Percentiles rank a stretch among this genome's conserved stretches.
Conservation (phyloP, 2,113 vertebrate species). For the Balaeniceps rex region DNA sequence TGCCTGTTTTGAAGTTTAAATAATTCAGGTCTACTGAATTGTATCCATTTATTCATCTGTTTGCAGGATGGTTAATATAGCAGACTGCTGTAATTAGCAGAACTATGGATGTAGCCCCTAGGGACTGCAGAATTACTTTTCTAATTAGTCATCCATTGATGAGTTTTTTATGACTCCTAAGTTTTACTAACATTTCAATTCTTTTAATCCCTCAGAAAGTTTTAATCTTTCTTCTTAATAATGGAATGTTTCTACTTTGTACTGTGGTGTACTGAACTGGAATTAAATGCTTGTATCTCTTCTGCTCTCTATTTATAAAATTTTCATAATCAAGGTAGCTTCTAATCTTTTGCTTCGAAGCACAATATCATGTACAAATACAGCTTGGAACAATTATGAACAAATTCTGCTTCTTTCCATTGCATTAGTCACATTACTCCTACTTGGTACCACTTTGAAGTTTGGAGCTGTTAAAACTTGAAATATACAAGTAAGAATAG, state of each 20-base stretch:
- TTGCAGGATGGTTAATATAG: background rate
- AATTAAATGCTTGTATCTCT: background rate
- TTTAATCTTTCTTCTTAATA: background rate
- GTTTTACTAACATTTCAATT: conserved; percentile 25
- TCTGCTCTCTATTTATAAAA: background rate
- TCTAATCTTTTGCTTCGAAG: background rate
- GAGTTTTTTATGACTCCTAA: background rate
- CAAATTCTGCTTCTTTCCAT: background rate
- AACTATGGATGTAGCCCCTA: background rate
- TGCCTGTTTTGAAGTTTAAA: conserved; percentile 6
- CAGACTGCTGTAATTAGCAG: background rate
- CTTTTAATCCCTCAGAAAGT: background rate
- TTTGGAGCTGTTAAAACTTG: background rate
- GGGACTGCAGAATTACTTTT: background rate
- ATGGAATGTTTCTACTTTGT: background rate
- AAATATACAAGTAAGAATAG: background rate
- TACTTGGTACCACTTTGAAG: background rate
- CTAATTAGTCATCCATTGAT: background rate
- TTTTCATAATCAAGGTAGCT: background rate
- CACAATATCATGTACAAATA: background rate
- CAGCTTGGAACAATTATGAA: background rate
- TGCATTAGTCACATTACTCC: background rate
- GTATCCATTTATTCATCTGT: background rate
- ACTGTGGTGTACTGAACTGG: background rate
- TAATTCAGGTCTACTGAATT: conserved; percentile 17